These are phyloP conservation scores for Drosophila subobscura DNA, from an alignment of 1,140 invertebrate species.

Conservation along the genomic window DNA sequence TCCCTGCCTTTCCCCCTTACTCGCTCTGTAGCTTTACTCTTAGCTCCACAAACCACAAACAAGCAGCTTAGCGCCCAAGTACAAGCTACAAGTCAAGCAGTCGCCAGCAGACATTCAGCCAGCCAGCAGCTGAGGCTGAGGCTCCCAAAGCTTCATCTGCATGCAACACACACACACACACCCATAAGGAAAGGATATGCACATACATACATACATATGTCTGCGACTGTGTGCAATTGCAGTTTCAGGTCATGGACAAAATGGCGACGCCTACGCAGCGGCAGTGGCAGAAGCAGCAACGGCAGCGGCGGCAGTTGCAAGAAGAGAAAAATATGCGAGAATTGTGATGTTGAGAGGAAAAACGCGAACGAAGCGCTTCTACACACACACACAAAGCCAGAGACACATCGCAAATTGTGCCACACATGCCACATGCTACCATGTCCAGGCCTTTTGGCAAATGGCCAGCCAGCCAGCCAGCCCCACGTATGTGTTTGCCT, in stretches of 20 bases:
- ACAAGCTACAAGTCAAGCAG: slow-evolving; percentile 76
- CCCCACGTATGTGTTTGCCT: slow-evolving; percentile 17
- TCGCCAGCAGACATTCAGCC: slow-evolving; percentile 33
- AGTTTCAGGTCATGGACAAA: slow-evolving; percentile 66
- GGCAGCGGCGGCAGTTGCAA: slow-evolving; percentile 12
- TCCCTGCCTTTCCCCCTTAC: no score
- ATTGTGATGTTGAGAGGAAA: slow-evolving; percentile 70
- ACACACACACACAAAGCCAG: no score
- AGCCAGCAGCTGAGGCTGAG: slow-evolving; percentile 40
- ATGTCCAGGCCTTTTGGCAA: slow-evolving; percentile 68
- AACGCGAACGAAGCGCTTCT: slow-evolving; percentile 50
- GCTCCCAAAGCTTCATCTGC: slow-evolving; percentile 48
- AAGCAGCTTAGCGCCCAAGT: slow-evolving; percentile 63
- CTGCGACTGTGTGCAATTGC: slow-evolving; percentile 40
- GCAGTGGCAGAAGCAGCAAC: slow-evolving; percentile 3
- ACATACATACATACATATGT: slow-evolving; percentile 6
- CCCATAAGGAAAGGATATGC: background rate
- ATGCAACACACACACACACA: slow-evolving; percentile 23
- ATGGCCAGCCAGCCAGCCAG: slow-evolving; percentile 43
- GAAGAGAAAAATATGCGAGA: slow-evolving; percentile 73
- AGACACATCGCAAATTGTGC: no score
- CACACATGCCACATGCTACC: slow-evolving; percentile 15
- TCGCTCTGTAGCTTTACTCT: no score
- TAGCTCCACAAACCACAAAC: slow-evolving; percentile 44
- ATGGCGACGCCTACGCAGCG: slow-evolving; percentile 74